Conservation (phyloP, 2,888 invertebrate species). For the Anaspis maculata region DNA sequence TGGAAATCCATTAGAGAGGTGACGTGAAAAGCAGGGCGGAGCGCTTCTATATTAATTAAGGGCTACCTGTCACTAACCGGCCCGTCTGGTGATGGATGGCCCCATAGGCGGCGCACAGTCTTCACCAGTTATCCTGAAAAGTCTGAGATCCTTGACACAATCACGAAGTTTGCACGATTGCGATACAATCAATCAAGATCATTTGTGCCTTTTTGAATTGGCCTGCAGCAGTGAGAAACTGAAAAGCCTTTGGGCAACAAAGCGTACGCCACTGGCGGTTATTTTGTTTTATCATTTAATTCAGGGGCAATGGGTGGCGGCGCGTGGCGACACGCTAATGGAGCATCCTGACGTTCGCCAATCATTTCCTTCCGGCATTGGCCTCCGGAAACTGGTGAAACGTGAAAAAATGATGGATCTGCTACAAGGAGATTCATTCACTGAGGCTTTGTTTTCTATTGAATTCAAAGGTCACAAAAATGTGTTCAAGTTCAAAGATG, state of each 20-base stretch:
- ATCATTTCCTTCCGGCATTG: slow-evolving; percentile 30
- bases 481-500: too few species aligned
- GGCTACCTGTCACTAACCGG: slow-evolving; percentile 41
- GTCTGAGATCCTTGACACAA: not conserved
- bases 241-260: too few species aligned
- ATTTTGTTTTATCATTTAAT: not conserved
- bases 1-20: slow-evolving; percentile 40
- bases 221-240: too few species aligned
- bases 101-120: slow-evolving; percentile 31
- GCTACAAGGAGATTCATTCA: too few species aligned
- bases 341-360: slow-evolving; percentile 30
- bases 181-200: too few species aligned
- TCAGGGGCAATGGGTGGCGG: not conserved
- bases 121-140: slow-evolving; percentile 9
- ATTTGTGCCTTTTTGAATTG: too few species aligned
- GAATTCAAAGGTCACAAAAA: too few species aligned
- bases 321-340: slow-evolving; percentile 29
- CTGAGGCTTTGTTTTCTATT: too few species aligned
- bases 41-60: slow-evolving; percentile 42
- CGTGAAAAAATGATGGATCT: too few species aligned
- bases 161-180: not conserved
- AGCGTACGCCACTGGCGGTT: slow-evolving; percentile 1
- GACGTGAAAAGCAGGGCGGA: slow-evolving; percentile 40
- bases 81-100: slow-evolving; percentile 39
- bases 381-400: slow-evolving; percentile 11